Evolutionary conservation across 2,113 vertebrate genomes (phyloP).

Genomic region (Rostratula benghalensis): DNA sequence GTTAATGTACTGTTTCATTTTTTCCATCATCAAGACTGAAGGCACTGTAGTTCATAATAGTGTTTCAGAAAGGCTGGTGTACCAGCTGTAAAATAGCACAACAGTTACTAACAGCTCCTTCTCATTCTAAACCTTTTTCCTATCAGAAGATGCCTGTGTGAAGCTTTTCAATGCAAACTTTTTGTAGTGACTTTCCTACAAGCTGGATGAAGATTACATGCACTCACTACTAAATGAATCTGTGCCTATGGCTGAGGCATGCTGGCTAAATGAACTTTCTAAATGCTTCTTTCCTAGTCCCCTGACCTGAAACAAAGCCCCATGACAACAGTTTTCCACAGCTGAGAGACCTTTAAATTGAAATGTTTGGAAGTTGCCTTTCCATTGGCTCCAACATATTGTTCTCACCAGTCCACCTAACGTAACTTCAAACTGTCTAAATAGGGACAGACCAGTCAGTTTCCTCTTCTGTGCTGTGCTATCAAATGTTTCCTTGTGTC

Average conservation of each 20-base stretch:
- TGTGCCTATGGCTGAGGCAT: constrained; percentile 13
- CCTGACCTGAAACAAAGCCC: constrained; percentile 51
- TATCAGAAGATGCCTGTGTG: neutral
- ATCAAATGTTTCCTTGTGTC: constrained; percentile 22
- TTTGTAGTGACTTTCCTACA: neutral
- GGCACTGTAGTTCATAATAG: neutral
- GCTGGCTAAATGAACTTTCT: constrained; percentile 51
- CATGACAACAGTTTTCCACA: constrained; percentile 57
- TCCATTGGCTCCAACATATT: constrained; percentile 53
- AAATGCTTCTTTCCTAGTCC: constrained; percentile 41
- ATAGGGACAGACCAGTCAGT: neutral
- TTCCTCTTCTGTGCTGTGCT: neutral
- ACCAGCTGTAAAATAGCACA: neutral
- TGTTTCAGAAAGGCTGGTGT: neutral
- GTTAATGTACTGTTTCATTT: neutral
- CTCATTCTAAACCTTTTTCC: neutral
- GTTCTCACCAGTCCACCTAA: constrained; percentile 54
- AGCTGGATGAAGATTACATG: neutral
- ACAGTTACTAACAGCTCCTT: neutral
- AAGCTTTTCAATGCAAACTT: neutral
- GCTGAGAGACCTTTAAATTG: constrained; percentile 65
- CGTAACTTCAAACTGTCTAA: constrained; percentile 54
- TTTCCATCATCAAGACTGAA: neutral
- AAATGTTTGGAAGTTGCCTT: constrained; percentile 60
- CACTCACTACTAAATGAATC: neutral